phyloP scores from a whole-genome alignment of 37 sponge, comb jelly and placozoan genomes.

The Crambe crambe region DNA sequence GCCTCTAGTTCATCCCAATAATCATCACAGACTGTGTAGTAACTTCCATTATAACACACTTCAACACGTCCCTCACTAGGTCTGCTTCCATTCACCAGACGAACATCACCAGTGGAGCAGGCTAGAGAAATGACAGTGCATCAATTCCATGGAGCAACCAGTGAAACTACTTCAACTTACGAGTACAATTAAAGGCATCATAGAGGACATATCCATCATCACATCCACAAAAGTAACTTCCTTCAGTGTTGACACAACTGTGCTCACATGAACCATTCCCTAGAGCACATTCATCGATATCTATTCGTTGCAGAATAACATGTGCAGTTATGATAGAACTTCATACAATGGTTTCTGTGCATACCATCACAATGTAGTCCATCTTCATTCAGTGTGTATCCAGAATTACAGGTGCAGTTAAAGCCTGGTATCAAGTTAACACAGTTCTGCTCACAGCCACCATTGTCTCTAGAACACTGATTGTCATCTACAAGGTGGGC shows the following conservation, averaged over 20 bases:
- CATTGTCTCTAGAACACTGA: constrained; percentile 45
- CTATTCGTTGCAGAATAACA: too few relatives aligned
- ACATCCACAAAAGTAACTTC: too few relatives aligned
- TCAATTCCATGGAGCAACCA: too few relatives aligned
- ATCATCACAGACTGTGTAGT: constrained; percentile 50
- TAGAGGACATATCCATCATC: too few relatives aligned
- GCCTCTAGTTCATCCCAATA: constrained; percentile 35
- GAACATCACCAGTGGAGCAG: constrained; percentile 25
- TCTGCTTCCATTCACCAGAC: constrained; percentile 32
- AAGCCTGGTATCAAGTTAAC: constrained; percentile 17
- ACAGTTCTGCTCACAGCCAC: constrained; percentile 47
- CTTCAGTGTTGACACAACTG: too few relatives aligned
- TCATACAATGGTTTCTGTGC: too few relatives aligned
- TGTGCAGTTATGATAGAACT: too few relatives aligned
- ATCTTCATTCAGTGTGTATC: constrained; percentile 23
- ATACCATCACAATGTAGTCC: constrained; percentile 3
- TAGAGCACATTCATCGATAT: too few relatives aligned
- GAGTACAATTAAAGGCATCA: too few relatives aligned
- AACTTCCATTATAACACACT: constrained; percentile 28
- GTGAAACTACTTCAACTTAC: too few relatives aligned
- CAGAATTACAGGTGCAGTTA: constrained; percentile 28
- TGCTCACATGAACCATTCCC: too few relatives aligned
- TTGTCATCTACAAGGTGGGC: constrained; percentile 23
- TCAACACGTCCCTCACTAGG: constrained; percentile 31
- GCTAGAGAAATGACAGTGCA: too few relatives aligned